Evolutionary conservation across 2,113 vertebrate genomes (phyloP), one percentile per base, ranked within the genome.

Genomic region (Catharus fuscescens): DNA sequence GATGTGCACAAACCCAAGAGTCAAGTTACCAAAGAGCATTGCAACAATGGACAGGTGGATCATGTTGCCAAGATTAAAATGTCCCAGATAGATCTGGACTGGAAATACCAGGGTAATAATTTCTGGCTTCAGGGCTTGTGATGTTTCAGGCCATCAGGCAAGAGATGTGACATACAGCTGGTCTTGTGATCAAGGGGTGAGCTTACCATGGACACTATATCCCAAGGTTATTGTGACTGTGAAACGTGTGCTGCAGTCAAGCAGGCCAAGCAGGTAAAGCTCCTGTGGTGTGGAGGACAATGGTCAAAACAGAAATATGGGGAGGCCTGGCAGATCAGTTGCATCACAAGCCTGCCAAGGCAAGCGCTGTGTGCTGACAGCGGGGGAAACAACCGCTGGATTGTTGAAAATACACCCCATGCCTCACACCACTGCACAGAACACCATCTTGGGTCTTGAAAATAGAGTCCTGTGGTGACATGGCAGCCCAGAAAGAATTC

Each of bases 111-210:
- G 34, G 10, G 15, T 29, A n/a, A 42, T 60, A 10, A 34, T 42
- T 82, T 60, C 31, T 44, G 54, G 17, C 17, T 67, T 67, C 14
- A 9, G 31, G 24, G 25, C 26, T 40, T 2, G 0, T 59, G 52
- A 17, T 20, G 18, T 61, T 12, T 67, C 71, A 31, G 31, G 20
- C 42, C 31, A 14, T 19, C 8, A 18, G 25, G 36, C 20, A 50
- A 36, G 17, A 31, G 36, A 14, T 25, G 19, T 0, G 0, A 26
- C 36, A 31, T 25, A n/a, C 3, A 20, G 25, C 29, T 20, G 16
- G 16, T 34, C 34, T 9, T 59, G 44, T 34, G 44, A 66, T 34
- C 25, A 31, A 42, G 26, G 25, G 8, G 44, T 66, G 44, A 48
- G 29, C 16, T 16, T 66, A 42, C 18, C 29, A 20, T 21, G 31